Base-by-base conservation (phyloP, 2,113 vertebrate genomes). In the Zosterops pallidus region DNA sequence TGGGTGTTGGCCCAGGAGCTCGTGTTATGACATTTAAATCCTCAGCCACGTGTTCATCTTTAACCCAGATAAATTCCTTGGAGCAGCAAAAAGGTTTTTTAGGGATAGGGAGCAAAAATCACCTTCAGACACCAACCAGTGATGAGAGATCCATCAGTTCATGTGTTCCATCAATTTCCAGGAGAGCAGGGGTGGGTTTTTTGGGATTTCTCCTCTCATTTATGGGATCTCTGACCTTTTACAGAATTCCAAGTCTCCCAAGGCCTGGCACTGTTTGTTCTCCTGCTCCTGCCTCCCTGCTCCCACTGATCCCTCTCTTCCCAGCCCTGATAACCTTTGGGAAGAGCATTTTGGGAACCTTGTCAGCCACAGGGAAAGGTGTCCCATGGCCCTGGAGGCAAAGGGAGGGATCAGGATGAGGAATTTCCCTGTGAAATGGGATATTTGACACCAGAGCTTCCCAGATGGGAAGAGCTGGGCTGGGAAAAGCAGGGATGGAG, bases 141-240 rank as follows among this genome's bases (percentile, higher is more conserved):
- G 56, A 2, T 0, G 5, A 60, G 44, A 37, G 18, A 44, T 56
- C 41, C 78, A 44, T 71, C 70, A 14, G 35, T 67, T 67, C 44
- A 39, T 15, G 26, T 47, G 42, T 82, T 85, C 75, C 33, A 9
- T 24, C 64, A 25, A 15, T 63, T 82, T 50, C 88, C 39, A 68
- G 53, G 65, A 56, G 77, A 93, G 53, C 47, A 22, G 47, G 52
- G 29, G 39, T 2, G 7, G 9, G 56, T 88, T 72, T 88, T 63
- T 63, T 90, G 89, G 39, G 22, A 72, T 94, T 90, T 92, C 86
- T 80, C 39, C 41, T 90, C 80, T 92, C 78, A 12, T 90, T 89
- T 87, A 31, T 83, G 62, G 63, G 62, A 59, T 85, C 67, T 46
- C 86, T 90, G 92, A 72, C 86, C 83, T 93, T 94, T 76, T 49